Conservation (phyloP, 2,113 vertebrate species). For the Gopherus flavomarginatus region DNA sequence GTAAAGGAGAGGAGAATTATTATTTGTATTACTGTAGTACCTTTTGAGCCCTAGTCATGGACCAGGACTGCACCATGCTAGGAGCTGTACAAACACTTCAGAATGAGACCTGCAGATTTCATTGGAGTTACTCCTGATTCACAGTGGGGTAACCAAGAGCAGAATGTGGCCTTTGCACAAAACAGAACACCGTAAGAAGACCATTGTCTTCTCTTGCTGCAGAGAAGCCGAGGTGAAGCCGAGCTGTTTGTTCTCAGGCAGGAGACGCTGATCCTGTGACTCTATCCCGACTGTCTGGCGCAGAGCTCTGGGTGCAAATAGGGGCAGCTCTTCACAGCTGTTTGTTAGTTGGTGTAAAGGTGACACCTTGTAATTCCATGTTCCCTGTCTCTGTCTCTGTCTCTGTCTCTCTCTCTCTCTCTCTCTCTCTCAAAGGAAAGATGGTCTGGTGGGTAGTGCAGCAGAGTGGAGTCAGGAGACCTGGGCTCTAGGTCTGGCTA, state of each 20-base stretch:
- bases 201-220: not conserved
- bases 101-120: too few species aligned
- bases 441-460: not conserved
- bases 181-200: not conserved
- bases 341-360: too few species aligned
- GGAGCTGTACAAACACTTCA: too few species aligned
- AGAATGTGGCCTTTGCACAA: not conserved
- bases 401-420: not conserved
- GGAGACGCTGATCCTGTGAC: not conserved
- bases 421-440: not conserved
- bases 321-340: too few species aligned
- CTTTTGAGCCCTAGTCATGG: too few species aligned
- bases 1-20: too few species aligned
- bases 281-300: too few species aligned
- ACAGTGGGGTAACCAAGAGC: not conserved
- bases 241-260: not conserved
- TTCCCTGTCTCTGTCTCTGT: not conserved
- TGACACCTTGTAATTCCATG: not conserved
- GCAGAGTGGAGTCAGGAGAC: not conserved
- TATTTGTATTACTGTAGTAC: too few species aligned
- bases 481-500: not conserved
- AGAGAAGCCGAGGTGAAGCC: not conserved
- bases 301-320: too few species aligned
- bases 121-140: not conserved
- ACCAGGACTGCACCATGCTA: too few species aligned